Evolutionary conservation across 2,888 invertebrate genomes (phyloP).

Genomic region (Acanthacorydalis orientalis): DNA sequence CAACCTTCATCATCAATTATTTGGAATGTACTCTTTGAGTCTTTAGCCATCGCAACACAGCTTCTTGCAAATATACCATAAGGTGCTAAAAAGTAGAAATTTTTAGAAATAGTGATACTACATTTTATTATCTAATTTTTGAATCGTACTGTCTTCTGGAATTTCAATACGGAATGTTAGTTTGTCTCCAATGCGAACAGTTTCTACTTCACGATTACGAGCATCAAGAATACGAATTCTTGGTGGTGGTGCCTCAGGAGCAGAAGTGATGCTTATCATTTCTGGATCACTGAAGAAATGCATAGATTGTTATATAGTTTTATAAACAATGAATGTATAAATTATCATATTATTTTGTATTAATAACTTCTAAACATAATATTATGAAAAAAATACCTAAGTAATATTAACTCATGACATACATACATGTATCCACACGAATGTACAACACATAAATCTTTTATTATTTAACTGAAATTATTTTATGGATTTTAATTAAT

Average conservation of each 20-base stretch:
- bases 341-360: too few relatives aligned
- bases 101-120: not conserved
- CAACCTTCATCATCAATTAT: constrained; percentile 93
- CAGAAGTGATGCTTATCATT: constrained; percentile 90
- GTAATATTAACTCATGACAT: too few relatives aligned
- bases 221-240: constrained; percentile 82
- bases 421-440: too few relatives aligned
- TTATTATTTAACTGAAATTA: too few relatives aligned
- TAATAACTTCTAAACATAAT: too few relatives aligned
- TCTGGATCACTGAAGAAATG: constrained; percentile 62
- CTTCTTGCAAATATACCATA: constrained; percentile 91
- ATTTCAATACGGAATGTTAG: constrained; percentile 92
- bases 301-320: too few relatives aligned
- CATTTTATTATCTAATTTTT: not conserved
- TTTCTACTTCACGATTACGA: constrained; percentile 76
- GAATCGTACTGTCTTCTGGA: constrained; percentile 78
- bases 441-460: too few relatives aligned
- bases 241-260: constrained; percentile 87
- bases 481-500: too few relatives aligned
- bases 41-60: constrained; percentile 93
- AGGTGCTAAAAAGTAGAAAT: constrained; percentile 46
- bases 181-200: constrained; percentile 85
- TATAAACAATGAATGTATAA: too few relatives aligned
- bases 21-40: constrained; percentile 89
- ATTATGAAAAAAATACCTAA: too few relatives aligned